phyloP scores from a whole-genome alignment of 2,797 vertebrate species.

The Helarctos malayanus region DNA sequence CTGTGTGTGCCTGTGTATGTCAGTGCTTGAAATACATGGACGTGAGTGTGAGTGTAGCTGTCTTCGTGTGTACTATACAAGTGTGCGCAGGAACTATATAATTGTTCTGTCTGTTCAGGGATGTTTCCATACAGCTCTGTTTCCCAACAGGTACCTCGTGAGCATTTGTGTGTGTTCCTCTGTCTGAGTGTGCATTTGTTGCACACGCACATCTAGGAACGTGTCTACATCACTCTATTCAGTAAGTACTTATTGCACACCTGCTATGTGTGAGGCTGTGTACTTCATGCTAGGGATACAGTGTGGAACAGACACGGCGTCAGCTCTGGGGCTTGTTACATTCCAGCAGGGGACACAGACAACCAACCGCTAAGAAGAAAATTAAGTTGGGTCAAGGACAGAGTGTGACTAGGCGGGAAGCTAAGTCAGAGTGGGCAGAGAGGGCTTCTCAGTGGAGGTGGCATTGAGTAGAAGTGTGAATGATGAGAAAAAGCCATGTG shows the following conservation, averaged over 20 bases:
- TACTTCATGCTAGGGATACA: background rate
- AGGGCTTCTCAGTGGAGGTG: background rate
- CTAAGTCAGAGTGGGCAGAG: background rate
- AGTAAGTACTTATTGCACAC: accelerated
- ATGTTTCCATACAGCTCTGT: background rate
- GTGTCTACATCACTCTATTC: background rate
- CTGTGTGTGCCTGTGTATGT: background rate
- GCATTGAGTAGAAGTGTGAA: background rate
- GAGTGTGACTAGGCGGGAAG: background rate
- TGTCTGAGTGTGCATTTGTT: background rate
- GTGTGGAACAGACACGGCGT: background rate
- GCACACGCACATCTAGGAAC: background rate
- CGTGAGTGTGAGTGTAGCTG: background rate
- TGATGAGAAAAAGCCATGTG: background rate
- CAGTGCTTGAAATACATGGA: background rate
- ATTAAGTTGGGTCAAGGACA: background rate
- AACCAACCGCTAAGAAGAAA: background rate
- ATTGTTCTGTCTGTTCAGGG: background rate
- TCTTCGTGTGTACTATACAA: background rate
- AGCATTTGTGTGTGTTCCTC: background rate
- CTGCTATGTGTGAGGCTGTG: background rate
- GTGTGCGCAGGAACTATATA: background rate
- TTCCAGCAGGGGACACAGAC: background rate
- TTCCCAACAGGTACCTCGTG: background rate
- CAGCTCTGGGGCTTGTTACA: background rate